phyloP scores from a whole-genome alignment of 2,888 invertebrate species.

The Sphaerophoria taeniata region DNA sequence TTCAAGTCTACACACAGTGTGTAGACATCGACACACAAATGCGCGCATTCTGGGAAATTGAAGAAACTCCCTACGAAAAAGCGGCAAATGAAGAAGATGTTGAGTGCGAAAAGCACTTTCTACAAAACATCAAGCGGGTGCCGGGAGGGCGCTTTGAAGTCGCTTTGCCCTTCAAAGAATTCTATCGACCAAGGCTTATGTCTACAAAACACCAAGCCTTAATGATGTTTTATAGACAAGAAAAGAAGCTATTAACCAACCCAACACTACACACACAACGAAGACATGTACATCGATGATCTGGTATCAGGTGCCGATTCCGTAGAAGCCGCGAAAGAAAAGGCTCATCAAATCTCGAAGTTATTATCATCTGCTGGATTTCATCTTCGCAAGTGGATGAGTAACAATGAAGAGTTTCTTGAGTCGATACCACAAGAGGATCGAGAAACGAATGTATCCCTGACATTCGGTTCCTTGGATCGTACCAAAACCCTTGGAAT shows the following conservation, averaged over 20 bases:
- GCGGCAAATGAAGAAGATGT: constrained; percentile 1
- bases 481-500: too few relatives aligned
- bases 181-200: background rate
- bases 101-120: constrained; percentile 1
- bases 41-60: constrained; percentile 2
- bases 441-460: too few relatives aligned
- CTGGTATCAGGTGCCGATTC: background rate
- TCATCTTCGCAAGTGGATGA: too few relatives aligned
- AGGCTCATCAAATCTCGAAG: constrained; percentile 17
- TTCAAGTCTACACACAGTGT: constrained; percentile 8
- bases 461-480: too few relatives aligned
- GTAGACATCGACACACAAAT: constrained; percentile 14
- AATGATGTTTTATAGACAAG: too few relatives aligned
- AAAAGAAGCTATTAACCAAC: too few relatives aligned
- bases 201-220: background rate
- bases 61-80: constrained; percentile 3
- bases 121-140: background rate
- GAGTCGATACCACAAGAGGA: background rate
- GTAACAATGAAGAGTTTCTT: background rate
- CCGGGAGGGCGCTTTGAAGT: background rate
- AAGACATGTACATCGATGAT: background rate
- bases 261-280: background rate
- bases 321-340: background rate
- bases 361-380: background rate
- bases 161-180: too few relatives aligned